A percentile compares a stretch with the other conserved stretches of the same genome.
Evolutionary conservation across 2,888 invertebrate species (phyloP).

Genomic region (Erebia aethiops): DNA sequence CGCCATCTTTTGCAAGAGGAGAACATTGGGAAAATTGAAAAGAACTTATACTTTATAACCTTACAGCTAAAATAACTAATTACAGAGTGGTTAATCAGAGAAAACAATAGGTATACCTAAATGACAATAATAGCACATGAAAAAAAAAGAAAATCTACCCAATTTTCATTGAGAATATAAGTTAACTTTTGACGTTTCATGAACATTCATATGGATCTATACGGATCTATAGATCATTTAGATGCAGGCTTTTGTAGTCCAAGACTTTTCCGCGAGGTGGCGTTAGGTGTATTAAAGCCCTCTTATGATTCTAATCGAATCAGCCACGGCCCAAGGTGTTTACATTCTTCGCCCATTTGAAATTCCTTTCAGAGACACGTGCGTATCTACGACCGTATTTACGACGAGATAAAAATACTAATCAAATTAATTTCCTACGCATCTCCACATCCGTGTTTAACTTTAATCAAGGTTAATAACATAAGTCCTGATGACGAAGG

Average conservation of each 20-base stretch:
- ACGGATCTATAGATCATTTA: slow-evolving; percentile 1
- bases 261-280: slow-evolving; percentile 47
- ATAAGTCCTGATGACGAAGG: slow-evolving; percentile 23
- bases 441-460: slow-evolving; percentile 29
- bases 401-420: slow-evolving; percentile 26
- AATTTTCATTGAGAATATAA: background rate
- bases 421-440: slow-evolving; percentile 25
- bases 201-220: background rate
- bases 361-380: slow-evolving; percentile 19
- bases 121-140: background rate
- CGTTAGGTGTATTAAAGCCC: slow-evolving; percentile 44
- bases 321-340: slow-evolving; percentile 18
- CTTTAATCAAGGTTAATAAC: slow-evolving; percentile 12
- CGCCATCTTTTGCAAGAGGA: slow-evolving; percentile 54
- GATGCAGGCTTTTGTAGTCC: slow-evolving; percentile 23
- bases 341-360: slow-evolving; percentile 29
- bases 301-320: slow-evolving; percentile 31
- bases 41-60: too few relatives aligned
- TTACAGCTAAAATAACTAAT: too few relatives aligned
- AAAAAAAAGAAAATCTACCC: background rate
- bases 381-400: slow-evolving; percentile 14
- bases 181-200: too few relatives aligned
- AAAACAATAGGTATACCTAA: background rate
- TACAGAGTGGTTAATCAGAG: background rate
- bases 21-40: slow-evolving; percentile 29